A percentile compares a stretch with the other conserved stretches of the same genome.
Evolutionary conservation across 2,888 invertebrate species (phyloP).

Genomic region (Phalangium opilio): DNA sequence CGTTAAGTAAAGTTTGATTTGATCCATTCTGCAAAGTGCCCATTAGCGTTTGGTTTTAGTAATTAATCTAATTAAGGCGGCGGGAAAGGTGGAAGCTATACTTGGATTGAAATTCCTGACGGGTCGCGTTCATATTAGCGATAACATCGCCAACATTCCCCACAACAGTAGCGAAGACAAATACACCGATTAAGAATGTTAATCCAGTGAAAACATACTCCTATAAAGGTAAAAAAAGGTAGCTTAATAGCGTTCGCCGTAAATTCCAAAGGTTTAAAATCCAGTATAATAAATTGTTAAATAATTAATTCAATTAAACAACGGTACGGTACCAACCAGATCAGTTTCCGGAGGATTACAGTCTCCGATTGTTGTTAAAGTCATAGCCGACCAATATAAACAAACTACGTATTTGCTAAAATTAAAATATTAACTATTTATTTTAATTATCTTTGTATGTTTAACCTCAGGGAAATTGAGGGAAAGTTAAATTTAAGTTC

Average conservation of each 20-base stretch:
- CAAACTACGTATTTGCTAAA: constrained; percentile 27
- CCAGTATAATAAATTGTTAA: neutral
- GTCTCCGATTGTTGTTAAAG: constrained; percentile 29
- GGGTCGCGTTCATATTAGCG: constrained; percentile 29
- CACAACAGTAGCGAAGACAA: constrained; percentile 30
- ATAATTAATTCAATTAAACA: neutral
- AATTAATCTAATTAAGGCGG: too few species aligned
- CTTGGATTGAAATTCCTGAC: constrained; percentile 28
- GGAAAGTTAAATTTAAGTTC: too few species aligned
- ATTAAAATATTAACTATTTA: neutral
- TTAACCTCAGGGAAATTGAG: too few species aligned
- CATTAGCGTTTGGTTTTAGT: too few species aligned
- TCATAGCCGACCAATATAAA: constrained; percentile 29
- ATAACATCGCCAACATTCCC: constrained; percentile 31
- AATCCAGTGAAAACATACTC: constrained; percentile 29
- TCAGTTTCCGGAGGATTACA: constrained; percentile 26
- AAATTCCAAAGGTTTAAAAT: neutral
- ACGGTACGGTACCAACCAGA: constrained; percentile 22
- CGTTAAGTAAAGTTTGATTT: constrained; percentile 28
- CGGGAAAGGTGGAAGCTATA: too few species aligned
- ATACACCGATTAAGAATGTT: constrained; percentile 29
- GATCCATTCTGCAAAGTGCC: constrained; percentile 26
- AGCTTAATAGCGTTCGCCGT: too few species aligned
- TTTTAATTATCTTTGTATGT: neutral
- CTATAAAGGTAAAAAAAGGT: constrained; percentile 18